Conservation (phyloP, 2,797 vertebrate genomes). For the Pipistrellus nathusii region DNA sequence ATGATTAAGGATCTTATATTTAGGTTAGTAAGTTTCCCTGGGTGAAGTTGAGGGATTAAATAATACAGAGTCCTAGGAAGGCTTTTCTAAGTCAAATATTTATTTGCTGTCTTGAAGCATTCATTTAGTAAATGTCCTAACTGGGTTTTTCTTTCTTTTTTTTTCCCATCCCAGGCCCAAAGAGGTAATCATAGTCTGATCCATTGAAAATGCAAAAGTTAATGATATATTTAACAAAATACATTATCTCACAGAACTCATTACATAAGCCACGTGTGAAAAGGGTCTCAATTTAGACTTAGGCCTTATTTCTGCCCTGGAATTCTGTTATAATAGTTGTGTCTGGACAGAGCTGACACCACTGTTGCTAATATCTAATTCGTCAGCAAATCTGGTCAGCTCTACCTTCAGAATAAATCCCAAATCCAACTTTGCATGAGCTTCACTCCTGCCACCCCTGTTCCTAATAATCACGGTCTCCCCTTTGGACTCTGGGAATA, state of each 20-base stretch:
- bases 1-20: background rate
- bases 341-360: background rate
- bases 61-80: background rate
- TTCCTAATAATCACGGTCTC: background rate
- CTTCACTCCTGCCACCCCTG: fast-evolving
- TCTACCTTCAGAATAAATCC: background rate
- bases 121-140: constrained; percentile 18
- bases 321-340: background rate
- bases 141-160: background rate
- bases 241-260: background rate
- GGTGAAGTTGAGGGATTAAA: background rate
- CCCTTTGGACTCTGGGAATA: background rate
- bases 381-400: background rate
- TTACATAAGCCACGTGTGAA: background rate
- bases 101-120: background rate
- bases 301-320: background rate
- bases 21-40: background rate
- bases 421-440: background rate
- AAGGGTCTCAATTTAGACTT: background rate
- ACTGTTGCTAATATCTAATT: background rate
- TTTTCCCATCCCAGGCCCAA: too few relatives aligned
- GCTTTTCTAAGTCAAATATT: background rate
- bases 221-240: background rate
- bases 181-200: background rate
- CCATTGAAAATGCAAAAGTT: background rate